Evolutionary conservation across 2,113 vertebrate genomes (phyloP).

Genomic region (Vulpes ferrilata): DNA sequence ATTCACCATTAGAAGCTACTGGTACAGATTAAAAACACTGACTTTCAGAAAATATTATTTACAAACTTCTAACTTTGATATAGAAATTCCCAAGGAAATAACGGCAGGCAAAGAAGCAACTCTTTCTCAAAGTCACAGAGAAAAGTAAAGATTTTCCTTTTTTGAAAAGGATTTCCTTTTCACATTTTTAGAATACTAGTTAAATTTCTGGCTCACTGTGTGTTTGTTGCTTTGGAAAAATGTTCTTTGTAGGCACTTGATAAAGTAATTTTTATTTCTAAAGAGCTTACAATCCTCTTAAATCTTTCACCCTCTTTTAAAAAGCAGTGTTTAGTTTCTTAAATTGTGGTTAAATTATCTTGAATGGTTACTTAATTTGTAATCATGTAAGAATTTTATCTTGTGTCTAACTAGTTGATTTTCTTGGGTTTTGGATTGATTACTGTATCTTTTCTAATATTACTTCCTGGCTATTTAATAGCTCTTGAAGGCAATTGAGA

Average conservation of each 20-base stretch:
- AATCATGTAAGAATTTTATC: conserved; percentile 1
- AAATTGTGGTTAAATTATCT: conserved; percentile 35
- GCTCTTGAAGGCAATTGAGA: not conserved
- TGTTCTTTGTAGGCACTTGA: conserved; percentile 22
- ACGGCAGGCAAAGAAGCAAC: not conserved
- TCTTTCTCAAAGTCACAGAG: conserved; percentile 7
- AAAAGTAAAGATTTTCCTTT: conserved; percentile 55
- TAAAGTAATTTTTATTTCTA: conserved; percentile 49
- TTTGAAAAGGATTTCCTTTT: conserved; percentile 42
- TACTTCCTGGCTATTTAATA: not conserved
- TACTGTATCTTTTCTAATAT: not conserved
- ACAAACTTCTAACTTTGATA: not conserved
- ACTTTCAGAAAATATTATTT: conserved; percentile 35
- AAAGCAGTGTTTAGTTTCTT: conserved; percentile 39
- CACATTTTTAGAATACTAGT: not conserved
- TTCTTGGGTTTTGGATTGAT: not conserved
- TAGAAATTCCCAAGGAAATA: not conserved
- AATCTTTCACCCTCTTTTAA: conserved; percentile 35
- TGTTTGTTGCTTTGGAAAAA: conserved; percentile 55
- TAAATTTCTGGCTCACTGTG: not conserved
- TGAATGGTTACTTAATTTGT: conserved; percentile 37
- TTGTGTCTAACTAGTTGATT: not conserved
- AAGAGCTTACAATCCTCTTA: conserved; percentile 18
- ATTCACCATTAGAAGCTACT: not conserved
- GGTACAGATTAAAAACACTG: not conserved